phyloP scores from a whole-genome alignment of 1,140 invertebrate genomes.

The Heterodera carotae region DNA sequence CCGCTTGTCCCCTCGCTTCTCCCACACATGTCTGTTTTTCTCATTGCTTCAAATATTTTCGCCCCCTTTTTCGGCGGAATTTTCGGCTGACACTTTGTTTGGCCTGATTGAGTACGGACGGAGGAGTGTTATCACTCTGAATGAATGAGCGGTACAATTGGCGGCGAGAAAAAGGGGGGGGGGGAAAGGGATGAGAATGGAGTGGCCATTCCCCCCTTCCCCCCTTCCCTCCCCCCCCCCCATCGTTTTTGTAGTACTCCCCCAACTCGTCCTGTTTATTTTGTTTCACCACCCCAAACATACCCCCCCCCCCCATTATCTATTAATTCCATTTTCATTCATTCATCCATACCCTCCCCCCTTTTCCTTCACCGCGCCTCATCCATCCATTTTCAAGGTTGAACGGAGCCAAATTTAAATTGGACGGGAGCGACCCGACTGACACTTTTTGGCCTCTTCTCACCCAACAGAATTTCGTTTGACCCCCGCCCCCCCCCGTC shows the following conservation, averaged over 20 bases:
- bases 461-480: neutral
- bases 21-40: neutral
- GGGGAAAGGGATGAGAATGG: neutral
- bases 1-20: neutral
- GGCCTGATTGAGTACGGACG: neutral
- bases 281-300: neutral
- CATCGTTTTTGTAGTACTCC: neutral
- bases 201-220: neutral
- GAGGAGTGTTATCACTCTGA: neutral
- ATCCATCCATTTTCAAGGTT: slow-evolving; percentile 11
- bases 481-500: neutral
- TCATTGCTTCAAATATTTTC: neutral
- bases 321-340: slow-evolving; percentile 10
- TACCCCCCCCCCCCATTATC: neutral
- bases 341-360: neutral
- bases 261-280: neutral
- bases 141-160: neutral
- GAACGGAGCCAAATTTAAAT: slow-evolving; percentile 5
- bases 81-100: slow-evolving; percentile 5
- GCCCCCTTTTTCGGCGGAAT: neutral
- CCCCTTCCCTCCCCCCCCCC: neutral
- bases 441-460: neutral
- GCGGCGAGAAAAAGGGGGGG: neutral
- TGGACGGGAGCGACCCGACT: neutral
- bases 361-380: too few relatives aligned